phyloP scores from a whole-genome alignment of 2,113 vertebrate species.

The Tylochromis polylepis region DNA sequence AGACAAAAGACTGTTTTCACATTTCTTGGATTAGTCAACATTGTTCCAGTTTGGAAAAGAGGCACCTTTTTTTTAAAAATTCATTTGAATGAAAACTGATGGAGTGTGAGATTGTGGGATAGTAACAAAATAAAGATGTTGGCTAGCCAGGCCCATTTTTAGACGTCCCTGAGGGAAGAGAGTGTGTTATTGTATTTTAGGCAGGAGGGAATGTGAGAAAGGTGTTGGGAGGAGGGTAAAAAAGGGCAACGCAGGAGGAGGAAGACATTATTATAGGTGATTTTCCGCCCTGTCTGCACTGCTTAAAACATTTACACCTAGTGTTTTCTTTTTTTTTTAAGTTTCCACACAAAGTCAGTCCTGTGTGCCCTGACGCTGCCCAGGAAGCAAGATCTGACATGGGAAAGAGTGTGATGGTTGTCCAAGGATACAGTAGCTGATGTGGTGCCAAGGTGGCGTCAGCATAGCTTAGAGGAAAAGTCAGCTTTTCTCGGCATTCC shows the following conservation, averaged over 20 bases:
- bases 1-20: conserved; percentile 36
- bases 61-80: conserved; percentile 25
- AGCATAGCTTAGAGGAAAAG: background rate
- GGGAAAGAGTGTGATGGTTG: conserved; percentile 34
- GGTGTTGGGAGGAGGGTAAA: conserved; percentile 14
- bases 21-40: background rate
- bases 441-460: conserved; percentile 23
- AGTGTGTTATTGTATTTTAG: conserved; percentile 35
- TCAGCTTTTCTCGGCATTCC: conserved; percentile 14
- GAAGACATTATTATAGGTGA: conserved; percentile 55
- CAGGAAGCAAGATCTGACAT: conserved; percentile 44
- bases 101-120: conserved; percentile 30
- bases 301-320: conserved; percentile 43
- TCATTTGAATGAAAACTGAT: conserved; percentile 33
- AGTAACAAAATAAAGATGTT: conserved; percentile 39
- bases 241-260: no score
- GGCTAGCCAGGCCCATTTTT: conserved; percentile 35
- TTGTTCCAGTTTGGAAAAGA: conserved; percentile 40
- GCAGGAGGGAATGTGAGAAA: conserved; percentile 16
- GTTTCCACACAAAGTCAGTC: conserved; percentile 49
- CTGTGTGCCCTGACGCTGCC: conserved; percentile 35
- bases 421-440: conserved; percentile 49
- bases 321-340: conserved; percentile 41
- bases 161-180: conserved; percentile 26
- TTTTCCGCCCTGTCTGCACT: conserved; percentile 57